Evolutionary conservation across 1,140 invertebrate genomes (phyloP), one percentile per base, ranked within the genome.

Genomic region (Dendrolimus kikuchii): DNA sequence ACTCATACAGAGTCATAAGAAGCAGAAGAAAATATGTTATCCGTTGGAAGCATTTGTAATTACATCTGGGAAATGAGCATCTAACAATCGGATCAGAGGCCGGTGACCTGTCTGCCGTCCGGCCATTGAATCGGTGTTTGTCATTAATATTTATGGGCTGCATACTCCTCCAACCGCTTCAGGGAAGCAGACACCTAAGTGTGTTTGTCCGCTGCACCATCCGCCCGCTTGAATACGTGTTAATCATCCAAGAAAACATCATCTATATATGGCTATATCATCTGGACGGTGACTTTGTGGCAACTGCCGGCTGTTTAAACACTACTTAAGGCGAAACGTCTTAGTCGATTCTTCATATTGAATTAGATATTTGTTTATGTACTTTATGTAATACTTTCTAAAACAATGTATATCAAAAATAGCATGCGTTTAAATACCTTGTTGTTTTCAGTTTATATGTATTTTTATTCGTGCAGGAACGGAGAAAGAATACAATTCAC

Each of bases 61-160:
- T 82, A 76, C 58, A 66, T 62, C 64, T 60, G 52, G 69, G 64
- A 73, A 75, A 75, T 75, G 75, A 71, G 65, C 73, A 71, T 74
- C 63, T 55, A 72, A 79, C 74, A 81, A 81, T 77, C 73, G 76
- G 69, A 83, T 78, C 70, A 71, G 68, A 82, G 79, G 73, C 65
- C 79, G 64, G 56, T 81, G 79, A 81, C 75, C 81, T 68, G 64
- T 76, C 73, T 75, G 61, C 64, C 55, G 60, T 52, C 62, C 50
- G 68, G 63, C 67, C 60, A 73, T 74, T 72, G 65, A 76, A 71
- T 73, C 62, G 65, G 47, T 70, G 66, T 68, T 74, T 77, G 73
- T 75, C 75, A 84, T 84, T 81, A 81, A 81, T 84, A 81, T 80
- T 81, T 79, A 81, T 77, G 68, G 67, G 48, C 57, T 55, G 64